These are phyloP conservation scores for Rhagium mordax DNA, from an alignment of 2,888 invertebrate species.

Conservation along the genomic window DNA sequence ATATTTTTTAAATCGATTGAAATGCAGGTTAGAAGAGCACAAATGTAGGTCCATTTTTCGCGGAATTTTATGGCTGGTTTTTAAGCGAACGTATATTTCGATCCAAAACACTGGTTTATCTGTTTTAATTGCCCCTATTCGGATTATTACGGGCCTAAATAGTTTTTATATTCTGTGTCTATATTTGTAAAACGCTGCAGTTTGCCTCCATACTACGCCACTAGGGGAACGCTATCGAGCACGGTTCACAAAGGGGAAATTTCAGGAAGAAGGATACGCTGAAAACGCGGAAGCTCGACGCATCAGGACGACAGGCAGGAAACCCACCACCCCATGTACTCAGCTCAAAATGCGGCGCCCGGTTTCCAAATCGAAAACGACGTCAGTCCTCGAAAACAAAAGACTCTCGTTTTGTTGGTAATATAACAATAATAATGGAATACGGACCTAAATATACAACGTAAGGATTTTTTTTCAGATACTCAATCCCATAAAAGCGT, in stretches of 20 bases:
- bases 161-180: conserved; percentile 55
- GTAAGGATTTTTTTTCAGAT: no score
- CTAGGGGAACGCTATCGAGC: conserved; percentile 58
- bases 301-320: conserved; percentile 17
- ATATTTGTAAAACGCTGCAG: conserved; percentile 61
- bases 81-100: conserved; percentile 9
- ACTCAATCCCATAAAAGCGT: no score
- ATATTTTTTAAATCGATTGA: conserved; percentile 66
- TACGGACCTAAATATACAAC: no score
- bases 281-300: conserved; percentile 32
- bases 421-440: no score
- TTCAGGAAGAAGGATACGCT: conserved; percentile 41
- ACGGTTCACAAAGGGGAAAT: conserved; percentile 58
- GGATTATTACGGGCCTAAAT: conserved; percentile 47
- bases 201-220: conserved; percentile 61
- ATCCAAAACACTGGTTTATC: conserved; percentile 38
- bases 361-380: no score
- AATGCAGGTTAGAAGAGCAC: conserved; percentile 54
- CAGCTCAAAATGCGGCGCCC: neutral
- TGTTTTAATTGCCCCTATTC: conserved; percentile 48
- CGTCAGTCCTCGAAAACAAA: no score
- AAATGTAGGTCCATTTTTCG: conserved; percentile 39
- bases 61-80: conserved; percentile 28
- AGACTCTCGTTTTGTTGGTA: no score
- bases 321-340: neutral